phyloP scores from a whole-genome alignment of 2,888 invertebrate genomes.

The Trissolcus japonicus region DNA sequence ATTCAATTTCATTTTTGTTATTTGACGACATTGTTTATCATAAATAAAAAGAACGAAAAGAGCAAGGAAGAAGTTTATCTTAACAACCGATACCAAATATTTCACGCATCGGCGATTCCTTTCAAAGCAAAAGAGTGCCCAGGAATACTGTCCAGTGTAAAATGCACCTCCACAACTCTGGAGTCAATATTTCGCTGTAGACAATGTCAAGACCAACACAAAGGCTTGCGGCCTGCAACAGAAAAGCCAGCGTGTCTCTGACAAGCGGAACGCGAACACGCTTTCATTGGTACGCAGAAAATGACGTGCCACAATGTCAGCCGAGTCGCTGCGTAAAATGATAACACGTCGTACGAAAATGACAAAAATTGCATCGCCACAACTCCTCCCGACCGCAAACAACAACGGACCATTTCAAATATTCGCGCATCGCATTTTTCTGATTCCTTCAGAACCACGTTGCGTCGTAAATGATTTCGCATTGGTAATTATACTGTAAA shows the following conservation, averaged over 20 bases:
- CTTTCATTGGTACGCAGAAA: slow-evolving; percentile 27
- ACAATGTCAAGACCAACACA: slow-evolving; percentile 24
- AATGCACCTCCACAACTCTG: slow-evolving; percentile 6
- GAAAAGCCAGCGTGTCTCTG: slow-evolving; percentile 24
- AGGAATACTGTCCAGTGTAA: slow-evolving; percentile 15
- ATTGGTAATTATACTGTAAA: slow-evolving; percentile 49
- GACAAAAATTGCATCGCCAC: not conserved
- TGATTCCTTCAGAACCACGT: no score
- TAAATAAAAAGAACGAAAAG: not conserved
- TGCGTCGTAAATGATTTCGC: slow-evolving; percentile 59
- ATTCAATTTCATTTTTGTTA: no score
- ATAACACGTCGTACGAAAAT: slow-evolving; percentile 8
- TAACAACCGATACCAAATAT: slow-evolving; percentile 19
- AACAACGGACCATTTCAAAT: no score
- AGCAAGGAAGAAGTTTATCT: not conserved
- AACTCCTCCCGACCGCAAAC: no score
- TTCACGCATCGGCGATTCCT: slow-evolving; percentile 12
- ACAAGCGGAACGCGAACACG: slow-evolving; percentile 38
- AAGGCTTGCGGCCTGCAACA: slow-evolving; percentile 32
- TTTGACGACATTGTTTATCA: not conserved
- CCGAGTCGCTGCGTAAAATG: slow-evolving; percentile 18
- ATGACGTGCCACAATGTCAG: slow-evolving; percentile 21
- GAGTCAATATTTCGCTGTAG: slow-evolving; percentile 35
- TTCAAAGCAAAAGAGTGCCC: slow-evolving; percentile 5
- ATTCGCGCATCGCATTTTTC: not conserved